Conservation (phyloP, 2,888 invertebrate species). For the Mesorhabditis spiculigera region DNA sequence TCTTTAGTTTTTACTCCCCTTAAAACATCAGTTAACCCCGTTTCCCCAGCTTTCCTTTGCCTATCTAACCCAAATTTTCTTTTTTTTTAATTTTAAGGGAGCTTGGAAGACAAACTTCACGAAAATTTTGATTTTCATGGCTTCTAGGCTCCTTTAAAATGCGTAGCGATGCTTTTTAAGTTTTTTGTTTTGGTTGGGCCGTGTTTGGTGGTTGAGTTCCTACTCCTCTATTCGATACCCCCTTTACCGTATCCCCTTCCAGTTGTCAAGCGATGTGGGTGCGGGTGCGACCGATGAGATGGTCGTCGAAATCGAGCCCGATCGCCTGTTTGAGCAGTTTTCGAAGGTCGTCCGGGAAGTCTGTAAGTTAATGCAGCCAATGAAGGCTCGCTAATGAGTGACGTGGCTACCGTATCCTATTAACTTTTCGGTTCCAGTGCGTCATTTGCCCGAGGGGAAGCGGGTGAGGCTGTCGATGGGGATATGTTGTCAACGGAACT, state of each 20-base stretch:
- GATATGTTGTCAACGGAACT: slow-evolving; percentile 77
- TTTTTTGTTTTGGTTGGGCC: too few relatives aligned
- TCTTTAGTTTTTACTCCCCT: too few relatives aligned
- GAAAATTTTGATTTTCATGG: too few relatives aligned
- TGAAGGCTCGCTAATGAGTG: neutral
- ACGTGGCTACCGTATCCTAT: neutral
- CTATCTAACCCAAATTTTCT: too few relatives aligned
- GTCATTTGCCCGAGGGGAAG: neutral
- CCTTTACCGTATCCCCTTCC: neutral
- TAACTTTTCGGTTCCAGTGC: neutral
- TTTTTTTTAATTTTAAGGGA: too few relatives aligned
- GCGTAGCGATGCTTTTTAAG: too few relatives aligned
- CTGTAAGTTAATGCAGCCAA: slow-evolving; percentile 30
- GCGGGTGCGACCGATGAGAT: slow-evolving; percentile 25
- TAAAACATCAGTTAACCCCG: too few relatives aligned
- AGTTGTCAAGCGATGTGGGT: slow-evolving; percentile 23
- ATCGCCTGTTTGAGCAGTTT: slow-evolving; percentile 40
- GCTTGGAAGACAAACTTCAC: too few relatives aligned
- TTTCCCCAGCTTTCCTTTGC: too few relatives aligned
- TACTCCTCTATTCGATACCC: too few relatives aligned
- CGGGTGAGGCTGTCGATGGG: slow-evolving; percentile 65
- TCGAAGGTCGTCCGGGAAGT: slow-evolving; percentile 30
- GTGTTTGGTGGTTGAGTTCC: too few relatives aligned
- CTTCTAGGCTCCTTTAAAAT: too few relatives aligned
- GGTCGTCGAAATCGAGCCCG: slow-evolving; percentile 49